Base-by-base conservation (phyloP, 2,888 invertebrate species). In the Conistra vaccinii region DNA sequence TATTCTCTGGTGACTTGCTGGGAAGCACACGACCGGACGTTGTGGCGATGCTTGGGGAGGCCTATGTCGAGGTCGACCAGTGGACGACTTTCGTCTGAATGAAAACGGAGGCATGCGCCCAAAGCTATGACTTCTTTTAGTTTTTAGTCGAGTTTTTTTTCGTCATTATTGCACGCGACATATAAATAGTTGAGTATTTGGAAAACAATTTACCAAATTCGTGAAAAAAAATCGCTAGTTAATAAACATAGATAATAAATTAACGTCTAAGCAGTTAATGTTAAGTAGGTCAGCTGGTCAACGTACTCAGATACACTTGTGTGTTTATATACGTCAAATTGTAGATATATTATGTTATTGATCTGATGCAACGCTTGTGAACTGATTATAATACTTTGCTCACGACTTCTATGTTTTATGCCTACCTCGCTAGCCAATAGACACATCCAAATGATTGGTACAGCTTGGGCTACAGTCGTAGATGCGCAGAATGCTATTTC, bases 201-300 rank as follows among this genome's bases (percentile, higher is more conserved):
- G 29, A 32, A 61, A 39, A 51, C 1, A 29, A 32, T 32, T 20
- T 10, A 29, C n/a, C 5, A 51, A 45, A 10, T 23, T 35, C 2
- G 10, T n/a, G 26, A 17, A 12, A 58, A 73, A 51, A 51, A 29
- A 48, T 7, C 20, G n/a, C 9, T 14, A 29, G 1, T 26, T 35
- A 35, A 14, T 32, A 55, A 66, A 57, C 26, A 58, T 32, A 60
- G 45, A 72, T 66, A 53, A 48, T 20, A 65, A 32, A 45, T 78
- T 32, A 51, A 62, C 32, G 60, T 57, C 42, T 57, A n/a, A 78
- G 51, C 26, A 51, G 55, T 35, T 42, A 51, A 62, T 69, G 26
- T 32, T 17, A 35, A 10, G 42, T 70, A 65, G 85, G 76, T 84
- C 73, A 76, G 12, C 60, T 9, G 72, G 82, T 76, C 81, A 76